A percentile compares a stretch with the other conserved stretches of the same genome.
phyloP scores from a whole-genome alignment of 1,140 invertebrate species.

The Ips typographus region DNA sequence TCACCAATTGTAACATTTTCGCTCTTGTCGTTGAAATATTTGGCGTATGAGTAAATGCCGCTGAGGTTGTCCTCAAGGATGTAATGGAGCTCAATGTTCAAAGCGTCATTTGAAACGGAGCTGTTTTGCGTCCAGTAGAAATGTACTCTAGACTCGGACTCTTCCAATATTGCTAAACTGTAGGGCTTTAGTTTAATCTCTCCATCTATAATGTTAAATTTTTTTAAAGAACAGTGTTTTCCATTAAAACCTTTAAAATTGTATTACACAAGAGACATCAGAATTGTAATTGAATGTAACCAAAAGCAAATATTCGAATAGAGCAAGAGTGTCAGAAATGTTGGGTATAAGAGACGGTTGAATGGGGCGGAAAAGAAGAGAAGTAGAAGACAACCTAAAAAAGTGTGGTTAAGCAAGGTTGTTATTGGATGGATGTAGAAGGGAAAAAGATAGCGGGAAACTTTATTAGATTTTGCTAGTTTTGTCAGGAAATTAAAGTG shows the following conservation, averaged over 20 bases:
- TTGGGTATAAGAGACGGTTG: no score
- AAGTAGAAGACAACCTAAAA: no score
- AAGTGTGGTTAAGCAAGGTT: no score
- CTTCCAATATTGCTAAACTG: slow-evolving; percentile 3
- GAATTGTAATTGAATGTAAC: background rate
- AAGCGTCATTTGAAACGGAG: background rate
- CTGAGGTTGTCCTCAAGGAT: slow-evolving; percentile 14
- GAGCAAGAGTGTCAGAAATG: no score
- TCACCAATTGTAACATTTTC: slow-evolving; percentile 5
- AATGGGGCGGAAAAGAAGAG: no score
- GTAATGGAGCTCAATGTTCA: slow-evolving; percentile 18
- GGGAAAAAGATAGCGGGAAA: no score
- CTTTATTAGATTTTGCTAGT: no score
- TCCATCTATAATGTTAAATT: background rate
- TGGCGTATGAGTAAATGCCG: slow-evolving; percentile 13
- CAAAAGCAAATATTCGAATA: no score
- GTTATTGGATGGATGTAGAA: no score
- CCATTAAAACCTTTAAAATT: background rate
- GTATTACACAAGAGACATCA: slow-evolving; percentile 6
- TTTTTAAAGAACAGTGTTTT: background rate
- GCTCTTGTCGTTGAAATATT: slow-evolving; percentile 8
- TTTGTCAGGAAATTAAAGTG: no score
- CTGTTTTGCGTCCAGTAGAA: slow-evolving; percentile 16
- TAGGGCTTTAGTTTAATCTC: background rate
- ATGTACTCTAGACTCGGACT: slow-evolving; percentile 12